Evolutionary conservation across 2,888 invertebrate species (phyloP), one percentile per base, ranked within the genome.

Genomic region (Thysanoteuthis rhombus): DNA sequence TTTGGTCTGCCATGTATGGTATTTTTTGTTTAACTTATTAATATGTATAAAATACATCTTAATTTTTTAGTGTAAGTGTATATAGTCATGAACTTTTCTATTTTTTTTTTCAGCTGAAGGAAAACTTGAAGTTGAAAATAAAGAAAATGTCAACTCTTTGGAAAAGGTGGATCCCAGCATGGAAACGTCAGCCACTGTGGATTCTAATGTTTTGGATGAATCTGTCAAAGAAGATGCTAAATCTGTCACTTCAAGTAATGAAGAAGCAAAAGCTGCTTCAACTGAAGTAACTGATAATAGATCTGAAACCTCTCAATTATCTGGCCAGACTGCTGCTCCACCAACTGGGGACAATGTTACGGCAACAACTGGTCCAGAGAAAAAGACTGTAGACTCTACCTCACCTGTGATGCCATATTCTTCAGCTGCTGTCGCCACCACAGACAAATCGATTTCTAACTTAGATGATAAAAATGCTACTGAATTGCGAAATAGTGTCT

Each of bases 91-190:
- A 89, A 89, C 42, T 92, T 6, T 36, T 38, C 28, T 92, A 5
- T 45, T 47, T 92, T 25, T 93, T 93, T 19, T 36, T 52, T 3
- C 38, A 93, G 93, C 52, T 38, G 93, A 93, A 93, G 52, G 58
- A 5, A 93, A 93, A 93, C 52, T 52, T 39, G 93, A 93, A 58
- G 32, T 36, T 10, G 93, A 93, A 58, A 93, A 93, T 39, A 93
- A 93, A 58, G 93, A 93, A 52, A 93, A 93, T 93, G 93, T 47
- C 32, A 93, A 93, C 42, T 93, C 93, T 93, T 47, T 58, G 47
- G 93, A 93, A 32, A 93, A 93, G 42, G 47, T 93, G 1, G 93
- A 93, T 39, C 22, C 22, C 6, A 47, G 42, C 36, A 39, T 93
- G 36, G 93, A 58, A 32, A 58, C 32, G 52, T 58, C 93, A 25